These are phyloP conservation scores for Eupleurogrammus muticus DNA, from an alignment of 2,797 vertebrate genomes.

Conservation along the genomic window DNA sequence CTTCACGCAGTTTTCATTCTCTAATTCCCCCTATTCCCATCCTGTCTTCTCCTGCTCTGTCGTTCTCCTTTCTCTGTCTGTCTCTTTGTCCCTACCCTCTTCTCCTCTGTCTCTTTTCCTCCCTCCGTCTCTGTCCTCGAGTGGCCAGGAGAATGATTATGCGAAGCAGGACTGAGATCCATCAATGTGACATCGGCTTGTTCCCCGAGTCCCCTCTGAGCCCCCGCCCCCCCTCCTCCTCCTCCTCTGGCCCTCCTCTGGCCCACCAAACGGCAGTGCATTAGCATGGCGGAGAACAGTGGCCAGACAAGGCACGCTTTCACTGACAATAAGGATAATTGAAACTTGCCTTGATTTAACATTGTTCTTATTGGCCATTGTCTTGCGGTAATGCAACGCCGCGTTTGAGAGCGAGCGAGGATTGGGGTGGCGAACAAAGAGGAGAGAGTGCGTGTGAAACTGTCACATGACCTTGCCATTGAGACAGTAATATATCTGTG, in stretches of 20 bases:
- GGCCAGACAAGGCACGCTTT: constrained; percentile 25
- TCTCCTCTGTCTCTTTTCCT: constrained; percentile 35
- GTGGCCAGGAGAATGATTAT: constrained; percentile 78
- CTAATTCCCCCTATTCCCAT: constrained; percentile 32
- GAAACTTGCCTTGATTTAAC: constrained; percentile 67
- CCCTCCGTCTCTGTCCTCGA: constrained; percentile 61
- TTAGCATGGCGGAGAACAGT: constrained; percentile 52
- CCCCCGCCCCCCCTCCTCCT: not conserved
- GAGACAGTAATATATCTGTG: constrained; percentile 65
- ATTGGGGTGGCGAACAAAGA: constrained; percentile 12
- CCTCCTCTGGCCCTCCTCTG: constrained; percentile 23
- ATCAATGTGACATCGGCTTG: constrained; percentile 77
- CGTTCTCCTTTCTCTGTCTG: constrained; percentile 3
- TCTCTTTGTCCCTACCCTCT: constrained; percentile 21
- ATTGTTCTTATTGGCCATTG: constrained; percentile 42
- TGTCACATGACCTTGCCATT: constrained; percentile 69
- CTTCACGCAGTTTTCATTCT: constrained; percentile 40
- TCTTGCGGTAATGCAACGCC: not conserved
- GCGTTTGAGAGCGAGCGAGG: constrained; percentile 20
- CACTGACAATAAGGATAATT: constrained; percentile 64
- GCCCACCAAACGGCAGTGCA: constrained; percentile 37
- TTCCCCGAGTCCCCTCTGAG: constrained; percentile 64
- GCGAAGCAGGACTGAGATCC: constrained; percentile 74
- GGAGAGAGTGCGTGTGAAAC: constrained; percentile 23
- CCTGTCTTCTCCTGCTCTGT: constrained; percentile 9